Evolutionary conservation across 2,113 vertebrate genomes (phyloP), one percentile per base, ranked within the genome.

Genomic region (Aramus guarauna): DNA sequence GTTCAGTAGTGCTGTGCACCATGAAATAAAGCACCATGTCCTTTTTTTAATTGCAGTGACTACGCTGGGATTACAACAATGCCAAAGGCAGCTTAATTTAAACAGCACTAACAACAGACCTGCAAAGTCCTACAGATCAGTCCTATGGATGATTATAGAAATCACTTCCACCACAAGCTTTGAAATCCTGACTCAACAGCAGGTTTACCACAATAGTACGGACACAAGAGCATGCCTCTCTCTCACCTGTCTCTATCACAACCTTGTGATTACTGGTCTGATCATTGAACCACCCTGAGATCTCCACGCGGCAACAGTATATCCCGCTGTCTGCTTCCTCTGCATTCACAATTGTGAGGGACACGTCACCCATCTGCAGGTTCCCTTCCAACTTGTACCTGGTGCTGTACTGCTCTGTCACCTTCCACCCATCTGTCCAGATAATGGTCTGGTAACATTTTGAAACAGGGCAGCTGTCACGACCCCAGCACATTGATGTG

Each of bases 291-390:
- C 2, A 96, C 6, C 99, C 98, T 0, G 20, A 11, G 67, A 98
- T 34, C 85, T 98, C 97, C 32, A 99, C 83, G 5, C 98, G 98
- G 90, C 99, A 99, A 95, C 99, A 98, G 18, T 99, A 99, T 2
- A 4, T 41, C 17, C 99, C 99, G 4, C 94, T 91, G 78, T 99
- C 99, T 5, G 63, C 41, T 76, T 67, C 47, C 30, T 29, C 32
- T 8, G 94, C 93, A 0, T 94, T 47, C 30, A 92, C 2, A 9
- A 99, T 98, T 0, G 98, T 99, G 91, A 99, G 96, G 45, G 99
- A 99, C 66, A 99, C 96, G 0, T 98, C 64, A 1, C 99, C 98
- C 1, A 6, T 14, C 0, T 0, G 1, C 73, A 98, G 45, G 3
- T 53, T 5, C 50, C 98, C 98, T 13, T 79, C 68, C 45, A 99